These are phyloP conservation scores for Gibbula magus DNA, from an alignment of 2,888 invertebrate species.

Conservation along the genomic window DNA sequence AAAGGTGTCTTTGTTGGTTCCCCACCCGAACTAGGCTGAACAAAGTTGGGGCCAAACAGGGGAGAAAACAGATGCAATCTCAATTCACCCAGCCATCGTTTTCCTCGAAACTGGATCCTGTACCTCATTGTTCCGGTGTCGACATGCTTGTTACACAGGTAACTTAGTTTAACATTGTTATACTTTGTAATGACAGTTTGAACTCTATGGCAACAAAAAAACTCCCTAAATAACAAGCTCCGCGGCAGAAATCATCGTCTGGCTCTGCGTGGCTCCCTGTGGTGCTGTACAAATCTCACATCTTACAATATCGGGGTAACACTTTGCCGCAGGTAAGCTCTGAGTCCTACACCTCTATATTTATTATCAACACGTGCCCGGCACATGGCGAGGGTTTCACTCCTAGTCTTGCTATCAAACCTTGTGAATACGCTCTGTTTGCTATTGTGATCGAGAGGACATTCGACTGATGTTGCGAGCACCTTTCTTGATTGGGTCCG, in stretches of 20 bases:
- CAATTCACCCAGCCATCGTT: background rate
- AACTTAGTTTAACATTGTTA: conserved; percentile 12
- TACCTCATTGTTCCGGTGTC: background rate
- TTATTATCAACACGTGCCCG: background rate
- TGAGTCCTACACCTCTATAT: background rate
- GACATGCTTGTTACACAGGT: conserved; percentile 15
- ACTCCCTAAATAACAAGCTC: background rate
- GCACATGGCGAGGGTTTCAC: conserved; percentile 4
- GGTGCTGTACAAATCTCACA: background rate
- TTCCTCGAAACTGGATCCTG: background rate
- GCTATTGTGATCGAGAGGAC: conserved; percentile 4
- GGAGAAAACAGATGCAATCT: background rate
- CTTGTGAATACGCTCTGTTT: background rate
- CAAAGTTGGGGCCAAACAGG: background rate
- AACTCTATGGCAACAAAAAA: background rate
- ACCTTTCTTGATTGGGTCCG: conserved; percentile 21
- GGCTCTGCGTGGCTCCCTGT: background rate
- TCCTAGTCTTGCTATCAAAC: background rate
- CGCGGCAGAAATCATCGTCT: background rate
- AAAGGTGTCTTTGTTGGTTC: conserved; percentile 11
- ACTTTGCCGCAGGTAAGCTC: conserved; percentile 9
- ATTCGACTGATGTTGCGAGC: conserved; percentile 8
- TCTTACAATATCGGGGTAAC: conserved; percentile 7
- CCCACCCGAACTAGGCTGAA: background rate
- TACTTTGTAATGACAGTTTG: conserved; percentile 16